Conservation (phyloP, 2,797 vertebrate genomes). For the Glossophaga mutica region DNA sequence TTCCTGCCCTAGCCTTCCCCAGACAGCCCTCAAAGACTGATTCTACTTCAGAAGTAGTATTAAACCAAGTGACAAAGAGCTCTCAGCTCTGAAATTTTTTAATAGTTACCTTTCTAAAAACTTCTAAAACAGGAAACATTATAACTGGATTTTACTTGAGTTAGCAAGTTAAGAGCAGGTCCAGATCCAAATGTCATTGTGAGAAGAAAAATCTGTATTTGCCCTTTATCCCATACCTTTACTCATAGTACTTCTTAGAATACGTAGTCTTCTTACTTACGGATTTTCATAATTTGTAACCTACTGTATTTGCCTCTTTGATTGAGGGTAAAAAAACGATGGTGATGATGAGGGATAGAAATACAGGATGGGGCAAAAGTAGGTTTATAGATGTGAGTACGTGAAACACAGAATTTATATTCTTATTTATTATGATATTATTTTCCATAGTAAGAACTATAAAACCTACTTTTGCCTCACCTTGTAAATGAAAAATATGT, state of each 20-base stretch:
- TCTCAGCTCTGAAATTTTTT: not conserved
- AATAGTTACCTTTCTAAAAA: not conserved
- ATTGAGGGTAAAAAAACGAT: constrained; percentile 19
- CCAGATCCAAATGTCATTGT: constrained; percentile 2
- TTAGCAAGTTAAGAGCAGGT: not conserved
- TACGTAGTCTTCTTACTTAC: not conserved
- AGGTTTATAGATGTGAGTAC: not conserved
- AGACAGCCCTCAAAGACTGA: not conserved
- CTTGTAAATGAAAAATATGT: constrained; percentile 4
- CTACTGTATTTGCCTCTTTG: constrained; percentile 26
- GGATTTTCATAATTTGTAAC: not conserved
- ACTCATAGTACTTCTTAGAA: not conserved
- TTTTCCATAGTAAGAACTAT: not conserved
- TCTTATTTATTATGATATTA: not conserved
- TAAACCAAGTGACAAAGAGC: not conserved
- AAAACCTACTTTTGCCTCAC: not conserved
- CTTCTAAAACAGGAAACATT: not conserved
- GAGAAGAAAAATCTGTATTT: not conserved
- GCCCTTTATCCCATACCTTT: not conserved
- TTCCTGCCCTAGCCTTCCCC: not conserved
- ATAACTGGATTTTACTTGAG: not conserved
- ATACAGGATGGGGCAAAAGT: not conserved
- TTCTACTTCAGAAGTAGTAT: constrained; percentile 1
- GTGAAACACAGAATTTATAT: not conserved
- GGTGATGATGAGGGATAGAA: constrained; percentile 26